These are phyloP conservation scores for Scyliorhinus canicula DNA, from an alignment of 2,797 vertebrate genomes.

Conservation along the genomic window DNA sequence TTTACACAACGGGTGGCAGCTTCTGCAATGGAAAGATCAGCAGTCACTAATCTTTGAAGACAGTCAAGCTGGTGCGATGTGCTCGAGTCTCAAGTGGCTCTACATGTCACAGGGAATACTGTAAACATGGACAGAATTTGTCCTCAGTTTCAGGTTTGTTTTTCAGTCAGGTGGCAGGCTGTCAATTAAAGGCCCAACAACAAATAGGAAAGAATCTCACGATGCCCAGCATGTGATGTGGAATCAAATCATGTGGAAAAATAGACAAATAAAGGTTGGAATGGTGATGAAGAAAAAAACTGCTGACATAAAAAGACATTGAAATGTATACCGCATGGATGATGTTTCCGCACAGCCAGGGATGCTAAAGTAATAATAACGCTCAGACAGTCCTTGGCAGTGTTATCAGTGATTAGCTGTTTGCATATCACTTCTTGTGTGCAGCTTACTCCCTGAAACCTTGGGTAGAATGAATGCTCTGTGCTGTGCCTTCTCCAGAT, in stretches of 20 bases:
- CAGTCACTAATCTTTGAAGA: background rate
- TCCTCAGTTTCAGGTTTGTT: background rate
- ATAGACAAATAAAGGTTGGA: background rate
- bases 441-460: background rate
- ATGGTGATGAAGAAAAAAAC: background rate
- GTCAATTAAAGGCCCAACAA: background rate
- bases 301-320: background rate
- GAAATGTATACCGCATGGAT: background rate
- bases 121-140: background rate
- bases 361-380: background rate
- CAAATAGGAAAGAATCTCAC: background rate
- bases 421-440: background rate
- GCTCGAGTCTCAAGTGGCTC: background rate
- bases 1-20: background rate
- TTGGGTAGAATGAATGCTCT: background rate
- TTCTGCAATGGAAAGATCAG: background rate
- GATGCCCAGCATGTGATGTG: background rate
- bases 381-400: constrained; percentile 15
- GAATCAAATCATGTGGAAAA: background rate
- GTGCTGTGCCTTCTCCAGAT: background rate
- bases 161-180: background rate
- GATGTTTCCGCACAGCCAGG: background rate
- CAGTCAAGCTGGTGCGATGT: background rate
- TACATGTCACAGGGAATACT: background rate
- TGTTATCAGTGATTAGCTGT: constrained; percentile 9